These are phyloP conservation scores for Valencia hispanica DNA, from an alignment of 2,797 vertebrate genomes.

Conservation along the genomic window DNA sequence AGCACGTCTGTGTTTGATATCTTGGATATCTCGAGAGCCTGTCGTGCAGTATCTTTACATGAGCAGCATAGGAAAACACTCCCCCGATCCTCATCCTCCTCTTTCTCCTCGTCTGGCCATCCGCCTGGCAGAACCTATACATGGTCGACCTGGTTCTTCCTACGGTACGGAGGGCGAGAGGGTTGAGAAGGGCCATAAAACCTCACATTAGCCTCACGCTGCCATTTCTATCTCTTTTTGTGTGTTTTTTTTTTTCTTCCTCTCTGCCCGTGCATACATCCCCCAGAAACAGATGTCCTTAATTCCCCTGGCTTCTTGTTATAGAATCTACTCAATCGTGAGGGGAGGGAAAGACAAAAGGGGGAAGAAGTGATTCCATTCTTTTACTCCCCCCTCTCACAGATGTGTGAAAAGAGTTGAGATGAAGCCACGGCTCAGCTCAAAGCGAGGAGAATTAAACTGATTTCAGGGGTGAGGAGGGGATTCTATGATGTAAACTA, in stretches of 20 bases:
- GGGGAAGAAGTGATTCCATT: slow-evolving; percentile 26
- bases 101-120: slow-evolving; percentile 46
- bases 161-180: not conserved
- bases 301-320: slow-evolving; percentile 59
- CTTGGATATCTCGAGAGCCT: slow-evolving; percentile 30
- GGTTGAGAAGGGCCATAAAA: slow-evolving; percentile 40
- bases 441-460: slow-evolving; percentile 35
- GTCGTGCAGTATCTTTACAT: slow-evolving; percentile 44
- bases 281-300: slow-evolving; percentile 66
- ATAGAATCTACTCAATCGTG: slow-evolving; percentile 51
- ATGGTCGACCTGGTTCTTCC: slow-evolving; percentile 42
- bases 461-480: slow-evolving; percentile 59
- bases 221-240: not conserved
- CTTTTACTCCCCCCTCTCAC: slow-evolving; percentile 19
- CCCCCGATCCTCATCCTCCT: slow-evolving; percentile 14
- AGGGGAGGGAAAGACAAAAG: slow-evolving; percentile 21
- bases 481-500: slow-evolving; percentile 67
- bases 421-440: slow-evolving; percentile 29
- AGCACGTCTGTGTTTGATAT: slow-evolving; percentile 29
- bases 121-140: slow-evolving; percentile 58
- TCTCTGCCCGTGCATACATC: slow-evolving; percentile 44
- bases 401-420: slow-evolving; percentile 16
- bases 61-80: slow-evolving; percentile 49
- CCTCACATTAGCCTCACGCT: slow-evolving; percentile 29
- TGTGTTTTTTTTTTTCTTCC: slow-evolving; percentile 22